phyloP scores from a whole-genome alignment of 2,888 invertebrate genomes.

The Galeopsomyia nigrocyanea region DNA sequence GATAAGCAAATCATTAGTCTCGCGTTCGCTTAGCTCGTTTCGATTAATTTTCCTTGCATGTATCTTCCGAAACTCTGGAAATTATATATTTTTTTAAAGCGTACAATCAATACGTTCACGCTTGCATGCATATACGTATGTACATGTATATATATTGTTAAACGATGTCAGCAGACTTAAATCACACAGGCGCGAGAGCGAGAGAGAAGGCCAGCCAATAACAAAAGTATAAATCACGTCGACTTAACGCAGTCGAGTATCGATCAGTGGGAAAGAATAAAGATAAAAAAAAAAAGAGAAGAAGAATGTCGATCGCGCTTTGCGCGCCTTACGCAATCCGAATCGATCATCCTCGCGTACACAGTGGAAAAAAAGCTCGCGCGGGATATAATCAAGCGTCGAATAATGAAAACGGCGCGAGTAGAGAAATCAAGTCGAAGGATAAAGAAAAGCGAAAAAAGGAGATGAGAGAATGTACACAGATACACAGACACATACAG shows the following conservation, averaged over 20 bases:
- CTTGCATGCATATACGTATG: too few relatives aligned
- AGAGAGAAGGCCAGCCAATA: constrained; percentile 12
- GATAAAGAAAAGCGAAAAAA: constrained; percentile 25
- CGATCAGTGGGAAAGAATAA: neutral
- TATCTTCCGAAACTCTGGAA: too few relatives aligned
- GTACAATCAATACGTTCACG: too few relatives aligned
- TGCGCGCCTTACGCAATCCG: constrained; percentile 19
- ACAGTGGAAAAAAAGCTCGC: neutral
- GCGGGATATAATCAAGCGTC: constrained; percentile 30
- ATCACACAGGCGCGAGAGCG: too few relatives aligned
- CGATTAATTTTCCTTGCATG: too few relatives aligned
- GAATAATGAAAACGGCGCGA: constrained; percentile 13
- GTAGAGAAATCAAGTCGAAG: constrained; percentile 32
- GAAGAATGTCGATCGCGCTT: neutral
- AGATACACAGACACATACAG: constrained; percentile 3
- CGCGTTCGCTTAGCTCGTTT: too few relatives aligned
- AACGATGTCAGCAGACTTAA: too few relatives aligned
- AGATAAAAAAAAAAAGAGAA: neutral
- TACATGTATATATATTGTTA: too few relatives aligned
- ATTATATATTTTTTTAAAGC: too few relatives aligned
- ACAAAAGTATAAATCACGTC: constrained; percentile 26
- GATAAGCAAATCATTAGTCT: too few relatives aligned
- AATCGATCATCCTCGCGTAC: constrained; percentile 13
- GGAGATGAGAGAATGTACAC: constrained; percentile 10
- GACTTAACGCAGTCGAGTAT: neutral